These are phyloP conservation scores for Alcedo atthis DNA, from an alignment of 2,797 vertebrate genomes.

Conservation along the genomic window DNA sequence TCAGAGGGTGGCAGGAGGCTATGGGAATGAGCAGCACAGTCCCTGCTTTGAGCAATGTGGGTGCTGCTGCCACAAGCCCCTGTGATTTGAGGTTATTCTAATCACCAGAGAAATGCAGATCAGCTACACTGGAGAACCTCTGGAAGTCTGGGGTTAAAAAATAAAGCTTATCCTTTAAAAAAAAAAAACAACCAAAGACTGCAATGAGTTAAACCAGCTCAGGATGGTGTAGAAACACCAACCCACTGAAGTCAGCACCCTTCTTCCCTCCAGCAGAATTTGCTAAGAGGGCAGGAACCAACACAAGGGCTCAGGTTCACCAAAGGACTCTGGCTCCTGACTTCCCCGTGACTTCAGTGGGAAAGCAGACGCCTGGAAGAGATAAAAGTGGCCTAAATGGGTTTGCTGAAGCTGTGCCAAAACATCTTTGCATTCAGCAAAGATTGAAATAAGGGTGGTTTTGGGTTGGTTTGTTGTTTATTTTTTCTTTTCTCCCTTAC, in stretches of 20 bases:
- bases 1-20: neutral
- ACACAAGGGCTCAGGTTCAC: slow-evolving; percentile 52
- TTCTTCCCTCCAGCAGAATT: slow-evolving; percentile 45
- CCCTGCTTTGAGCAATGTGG: neutral
- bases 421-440: slow-evolving; percentile 39
- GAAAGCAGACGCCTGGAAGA: slow-evolving; percentile 51
- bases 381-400: slow-evolving; percentile 61
- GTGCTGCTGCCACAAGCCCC: neutral
- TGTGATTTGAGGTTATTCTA: neutral
- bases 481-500: neutral
- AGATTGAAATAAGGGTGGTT: no score
- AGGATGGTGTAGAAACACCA: neutral
- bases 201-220: slow-evolving; percentile 15
- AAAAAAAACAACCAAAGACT: neutral
- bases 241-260: slow-evolving; percentile 44
- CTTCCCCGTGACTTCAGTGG: slow-evolving; percentile 65
- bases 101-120: neutral
- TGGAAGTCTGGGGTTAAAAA: neutral
- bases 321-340: slow-evolving; percentile 47
- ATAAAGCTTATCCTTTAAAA: neutral
- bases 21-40: rapidly evolving
- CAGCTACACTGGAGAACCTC: neutral
- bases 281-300: slow-evolving; percentile 55
- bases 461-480: no score
- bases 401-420: slow-evolving; percentile 46